Evolutionary conservation across 2,113 vertebrate genomes (phyloP), one percentile per base, ranked within the genome.

Genomic region (Siniperca knerii): DNA sequence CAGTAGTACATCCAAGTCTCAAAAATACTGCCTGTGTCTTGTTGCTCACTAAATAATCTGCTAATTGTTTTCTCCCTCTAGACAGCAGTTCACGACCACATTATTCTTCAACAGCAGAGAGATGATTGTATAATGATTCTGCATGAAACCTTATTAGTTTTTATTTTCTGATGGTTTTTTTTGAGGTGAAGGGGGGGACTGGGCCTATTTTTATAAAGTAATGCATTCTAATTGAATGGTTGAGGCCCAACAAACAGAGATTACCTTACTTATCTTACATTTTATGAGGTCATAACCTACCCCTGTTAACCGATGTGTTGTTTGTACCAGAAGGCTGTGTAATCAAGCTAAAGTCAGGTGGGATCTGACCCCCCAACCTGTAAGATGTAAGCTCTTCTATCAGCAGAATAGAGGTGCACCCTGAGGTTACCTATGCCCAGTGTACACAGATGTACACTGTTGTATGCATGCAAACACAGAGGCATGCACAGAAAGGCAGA

Each of bases 261-360:
- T 90, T 62, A 29, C 29, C 29, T 29, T 29, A 61, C 60, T 84
- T 60, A 85, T 71, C 82, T 61, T 23, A 61, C 77, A 77, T 75
- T 20, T 52, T 52, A 48, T 82, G 48, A 69, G 87, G 89, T 75
- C 79, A n/a, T 29, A 57, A 84, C 64, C 83, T 33, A n/a, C 37
- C 20, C 10, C 40, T 77, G 61, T 80, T 83, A 85, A 80, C 54
- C 2, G 6, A 35, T 64, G 40, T 67, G 44, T 46, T 76, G 68
- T 82, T 46, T 52, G 21, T 20, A 78, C 13, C 37, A 64, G 8
- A 68, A 18, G 74, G 66, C 54, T 42, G 29, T 82, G 82, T 87
- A 93, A 87, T 91, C 72, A 78, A 18, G n/a, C 13, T 48, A 25
- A 40, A 78, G 18, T 83, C 89, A 81, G 75, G 67, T 80, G 57